Base-by-base conservation (phyloP, 2,888 invertebrate genomes). In the Stenotaenia linearis region DNA sequence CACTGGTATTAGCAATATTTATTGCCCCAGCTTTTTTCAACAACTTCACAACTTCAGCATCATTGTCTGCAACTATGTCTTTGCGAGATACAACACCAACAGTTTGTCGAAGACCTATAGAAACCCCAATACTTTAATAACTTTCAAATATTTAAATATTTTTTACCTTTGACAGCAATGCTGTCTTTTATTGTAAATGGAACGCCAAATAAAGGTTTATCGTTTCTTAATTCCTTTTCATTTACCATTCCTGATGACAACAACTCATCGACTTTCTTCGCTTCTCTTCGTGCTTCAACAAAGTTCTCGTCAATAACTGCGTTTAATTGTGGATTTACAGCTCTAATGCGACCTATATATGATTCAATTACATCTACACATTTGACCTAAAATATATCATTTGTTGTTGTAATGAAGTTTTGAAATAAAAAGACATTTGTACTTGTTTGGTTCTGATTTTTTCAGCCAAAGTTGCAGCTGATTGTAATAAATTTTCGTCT, bases 261-360 rank as follows among this genome's bases (percentile, higher is more conserved):
- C 79, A 90, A 87, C 75, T 88, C 86, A 85, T 97, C 97, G 5
- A 95, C 89, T 81, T 89, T 87, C 80, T 88, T 89, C 0, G 97
- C 96, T 83, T 96, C 94, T 75, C 90, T 86, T 0, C 96, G 84
- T 0, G 97, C 96, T 3, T 89, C 91, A 9, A 90, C 89, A 85
- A 91, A 97, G 78, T 95, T 89, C 45, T 93, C 90, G 83, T 94
- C 94, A 0, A 95, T 93, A 0, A 97, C 89, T 0, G 95, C 92
- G 87, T 97, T 97, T 56, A 96, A 84, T 15, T 92, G 85, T 0
- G 89, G 89, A 85, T 97, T 95, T 0, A 94, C 92, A 84, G 90
- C 89, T 82, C 91, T 90, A 76, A 95, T 94, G 83, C 96, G 89
- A 76, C 92, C 90, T 82, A 94, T 92, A 85, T 91, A 96, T 1